Percentiles rank a stretch among this genome's conserved stretches.
phyloP scores from a whole-genome alignment of 2,797 vertebrate genomes.

The Neosilurus hyrtlii region DNA sequence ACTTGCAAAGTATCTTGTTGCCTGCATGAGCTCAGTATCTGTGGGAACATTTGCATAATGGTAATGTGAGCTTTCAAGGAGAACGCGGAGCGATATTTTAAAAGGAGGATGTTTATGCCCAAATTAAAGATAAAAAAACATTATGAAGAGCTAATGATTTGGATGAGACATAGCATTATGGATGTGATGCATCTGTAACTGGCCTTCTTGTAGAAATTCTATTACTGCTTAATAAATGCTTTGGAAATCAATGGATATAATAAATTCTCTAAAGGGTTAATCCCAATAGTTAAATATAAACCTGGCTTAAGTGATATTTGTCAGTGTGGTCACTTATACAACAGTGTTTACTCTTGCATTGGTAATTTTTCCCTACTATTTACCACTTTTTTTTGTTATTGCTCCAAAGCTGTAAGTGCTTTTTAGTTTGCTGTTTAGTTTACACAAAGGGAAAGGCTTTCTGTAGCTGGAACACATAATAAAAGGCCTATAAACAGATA shows the following conservation, averaged over 20 bases:
- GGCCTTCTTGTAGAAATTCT: not conserved
- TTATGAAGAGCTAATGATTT: not conserved
- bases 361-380: not conserved
- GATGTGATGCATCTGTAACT: not conserved
- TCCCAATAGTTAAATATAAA: not conserved
- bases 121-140: not conserved
- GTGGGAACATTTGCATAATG: conserved; percentile 25
- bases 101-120: not conserved
- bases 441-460: conserved; percentile 6
- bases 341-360: not conserved
- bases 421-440: not conserved
- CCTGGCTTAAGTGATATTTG: not conserved
- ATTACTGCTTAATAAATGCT: not conserved
- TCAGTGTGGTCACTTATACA: not conserved
- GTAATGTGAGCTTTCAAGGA: conserved; percentile 28
- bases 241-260: not conserved
- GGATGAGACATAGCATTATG: not conserved
- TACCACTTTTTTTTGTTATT: not conserved
- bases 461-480: conserved; percentile 6
- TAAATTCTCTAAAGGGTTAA: not conserved
- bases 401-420: not conserved
- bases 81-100: not conserved
- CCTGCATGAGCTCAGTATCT: conserved; percentile 8
- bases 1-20: conserved; percentile 29
- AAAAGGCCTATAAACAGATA: conserved; percentile 18